Base-by-base conservation (phyloP, 2,113 vertebrate genomes). In the Oryzias javanicus region DNA sequence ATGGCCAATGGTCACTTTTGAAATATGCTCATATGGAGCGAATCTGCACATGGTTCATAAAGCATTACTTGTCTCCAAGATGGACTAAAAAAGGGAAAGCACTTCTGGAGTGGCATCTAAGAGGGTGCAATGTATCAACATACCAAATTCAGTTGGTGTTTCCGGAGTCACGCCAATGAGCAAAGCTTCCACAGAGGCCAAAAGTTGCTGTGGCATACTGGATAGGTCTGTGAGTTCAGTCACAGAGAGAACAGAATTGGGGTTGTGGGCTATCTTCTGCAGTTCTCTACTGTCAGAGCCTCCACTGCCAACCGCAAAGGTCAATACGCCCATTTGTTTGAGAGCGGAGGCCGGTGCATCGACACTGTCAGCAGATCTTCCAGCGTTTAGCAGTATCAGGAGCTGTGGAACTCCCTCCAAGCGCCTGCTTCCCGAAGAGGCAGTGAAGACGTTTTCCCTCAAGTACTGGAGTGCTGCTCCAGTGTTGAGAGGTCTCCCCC, bases 391-490 rank as follows among this genome's bases (percentile, higher is more conserved):
- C 60, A 87, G 42, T 59, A 90, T 42, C 22, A 95, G 79, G 41
- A 94, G 75, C 76, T 95, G 94, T 5, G 87, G 88, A 60, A 94
- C 87, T 0, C 90, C 88, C 16, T 93, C 90, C 3, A 89, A 86
- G 0, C 87, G 90, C 42, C 94, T 92, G 80, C 94, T 94, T 14
- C 94, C 94, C 0, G 93, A 86, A 0, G 89, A 83, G 55, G 52
- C 79, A 46, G 91, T 92, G 3, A 95, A 94, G 24, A 95, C 69
- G 16, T 89, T 74, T 10, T 81, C 87, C 76, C 70, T 46, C 0
- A 90, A 84, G 1, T 89, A 91, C 20, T 92, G 89, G 59, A 95
- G 86, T 41, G 83, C 83, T 0, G 77, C 86, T 64, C 93, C 94
- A 17, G 93, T 79, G 49, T 94, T 94, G 61, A 94, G 88, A 8